Conservation (phyloP, 2,888 invertebrate genomes). For the Plebejus melissa region DNA sequence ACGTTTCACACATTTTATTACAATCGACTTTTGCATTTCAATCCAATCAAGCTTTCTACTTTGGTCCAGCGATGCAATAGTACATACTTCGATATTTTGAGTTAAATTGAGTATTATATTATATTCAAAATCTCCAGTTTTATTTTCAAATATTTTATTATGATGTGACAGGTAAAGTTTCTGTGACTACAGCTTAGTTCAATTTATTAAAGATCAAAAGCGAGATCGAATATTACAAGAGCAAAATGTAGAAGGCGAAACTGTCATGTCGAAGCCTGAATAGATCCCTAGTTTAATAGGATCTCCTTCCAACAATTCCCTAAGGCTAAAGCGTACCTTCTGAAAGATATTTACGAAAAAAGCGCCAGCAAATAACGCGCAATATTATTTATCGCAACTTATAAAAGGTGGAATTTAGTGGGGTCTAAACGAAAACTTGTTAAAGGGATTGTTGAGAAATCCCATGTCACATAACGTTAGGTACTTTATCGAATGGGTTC, state of each 20-base stretch:
- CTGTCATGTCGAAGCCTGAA: not conserved
- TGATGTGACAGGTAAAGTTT: not conserved
- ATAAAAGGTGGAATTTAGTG: conserved; percentile 42
- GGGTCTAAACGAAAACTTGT: conserved; percentile 44
- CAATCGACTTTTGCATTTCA: not conserved
- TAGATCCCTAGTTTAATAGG: not conserved
- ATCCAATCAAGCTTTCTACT: not conserved
- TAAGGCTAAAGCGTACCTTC: not conserved
- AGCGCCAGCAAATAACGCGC: conserved; percentile 2
- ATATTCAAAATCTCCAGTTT: not conserved
- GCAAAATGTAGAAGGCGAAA: not conserved
- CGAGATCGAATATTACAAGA: not conserved
- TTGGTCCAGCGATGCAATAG: not conserved
- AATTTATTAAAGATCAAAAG: not conserved
- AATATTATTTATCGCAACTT: conserved; percentile 17
- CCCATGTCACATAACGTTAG: conserved; percentile 55
- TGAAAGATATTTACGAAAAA: conserved; percentile 7
- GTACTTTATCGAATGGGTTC: conserved; percentile 56
- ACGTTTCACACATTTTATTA: conserved; percentile 12
- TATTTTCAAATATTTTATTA: not conserved
- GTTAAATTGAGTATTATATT: not conserved
- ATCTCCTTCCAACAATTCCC: not conserved
- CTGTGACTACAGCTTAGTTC: not conserved
- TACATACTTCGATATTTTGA: not conserved
- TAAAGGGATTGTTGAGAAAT: conserved; percentile 48